Base-by-base conservation (phyloP, 2,113 vertebrate species). In the Nerophis lumbriciformis region DNA sequence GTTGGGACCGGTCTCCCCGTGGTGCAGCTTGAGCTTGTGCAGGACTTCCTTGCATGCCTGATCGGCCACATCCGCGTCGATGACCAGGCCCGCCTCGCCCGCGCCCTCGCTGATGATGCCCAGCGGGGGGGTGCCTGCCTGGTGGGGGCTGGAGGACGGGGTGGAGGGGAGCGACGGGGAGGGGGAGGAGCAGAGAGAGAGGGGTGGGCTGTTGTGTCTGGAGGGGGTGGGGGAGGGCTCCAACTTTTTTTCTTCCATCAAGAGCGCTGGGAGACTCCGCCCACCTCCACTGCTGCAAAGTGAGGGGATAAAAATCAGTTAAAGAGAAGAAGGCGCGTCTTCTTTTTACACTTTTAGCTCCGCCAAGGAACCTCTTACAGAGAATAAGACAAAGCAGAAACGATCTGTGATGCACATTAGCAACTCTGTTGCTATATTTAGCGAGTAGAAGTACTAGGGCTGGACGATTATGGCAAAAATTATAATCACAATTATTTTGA, bases 31-130 rank as follows among this genome's bases (percentile, higher is more conserved):
- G 1, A 96, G 94, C 72, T 96, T 93, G 84, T 96, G 92, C 76
- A 98, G 88, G 0, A 98, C 96, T 14, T 98, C 92, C 68, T 92
- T 85, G 42, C 96, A 98, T 12, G 96, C 95, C 4, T 83, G 92
- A 63, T 93, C 85, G 0, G 96, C 96, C 77, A 97, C 93, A 82
- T 94, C 94, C 0, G 93, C 77, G 72, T 98, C 94, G 9, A 98
- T 99, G 55, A 96, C 87, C 0, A 88, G 64, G 61, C 87, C 86
- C 44, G 93, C 86, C 69, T 98, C 95, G 0, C 82, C 88, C 0
- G 90, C 77, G 0, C 93, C 95, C 73, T 99, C 96, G 0, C 79
- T 88, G 89, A 99, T 99, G 81, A 97, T 89, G 0, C 90, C 87
- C 52, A 93, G 91, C 0, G 86, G 69, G 0, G 90, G 85, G 5